Conservation (phyloP, 2,113 vertebrate species). For the Hippocampus zosterae region DNA sequence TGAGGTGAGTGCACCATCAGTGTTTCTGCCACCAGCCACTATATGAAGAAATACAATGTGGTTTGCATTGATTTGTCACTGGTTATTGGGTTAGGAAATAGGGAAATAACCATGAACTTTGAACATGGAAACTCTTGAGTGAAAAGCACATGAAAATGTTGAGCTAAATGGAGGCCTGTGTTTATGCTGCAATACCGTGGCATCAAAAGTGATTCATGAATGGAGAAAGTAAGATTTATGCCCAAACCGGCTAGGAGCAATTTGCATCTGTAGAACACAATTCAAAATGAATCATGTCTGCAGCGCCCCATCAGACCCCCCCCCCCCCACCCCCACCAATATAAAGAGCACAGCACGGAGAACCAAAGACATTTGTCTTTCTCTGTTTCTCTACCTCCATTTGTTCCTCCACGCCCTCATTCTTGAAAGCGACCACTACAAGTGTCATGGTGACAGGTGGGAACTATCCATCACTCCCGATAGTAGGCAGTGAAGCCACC, state of each 20-base stretch:
- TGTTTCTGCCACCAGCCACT: background rate
- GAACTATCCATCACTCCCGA: conserved; percentile 61
- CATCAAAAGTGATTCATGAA: conserved; percentile 5
- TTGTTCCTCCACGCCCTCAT: conserved; percentile 39
- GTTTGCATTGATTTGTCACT: background rate
- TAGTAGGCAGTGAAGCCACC: conserved; percentile 44
- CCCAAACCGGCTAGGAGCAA: conserved; percentile 42
- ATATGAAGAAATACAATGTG: background rate
- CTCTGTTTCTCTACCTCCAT: conserved; percentile 40
- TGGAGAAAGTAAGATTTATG: conserved; percentile 33
- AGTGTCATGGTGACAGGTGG: conserved; percentile 58
- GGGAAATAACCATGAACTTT: background rate
- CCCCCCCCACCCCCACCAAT: conserved; percentile 13
- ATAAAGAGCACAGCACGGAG: conserved; percentile 47
- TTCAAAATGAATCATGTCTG: conserved; percentile 62
- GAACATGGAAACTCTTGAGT: background rate
- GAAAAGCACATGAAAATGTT: conserved; percentile 2
- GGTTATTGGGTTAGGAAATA: background rate
- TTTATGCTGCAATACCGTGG: conserved; percentile 15
- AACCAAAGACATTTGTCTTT: conserved; percentile 47
- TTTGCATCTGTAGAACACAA: conserved; percentile 59
- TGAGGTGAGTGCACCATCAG: background rate
- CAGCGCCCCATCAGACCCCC: conserved; percentile 34
- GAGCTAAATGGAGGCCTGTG: background rate
- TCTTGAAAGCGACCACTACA: conserved; percentile 58